Percentiles rank a stretch among this genome's conserved stretches.
These are phyloP conservation scores for Nerophis lumbriciformis DNA, from an alignment of 2,113 vertebrate species.

Conservation along the genomic window DNA sequence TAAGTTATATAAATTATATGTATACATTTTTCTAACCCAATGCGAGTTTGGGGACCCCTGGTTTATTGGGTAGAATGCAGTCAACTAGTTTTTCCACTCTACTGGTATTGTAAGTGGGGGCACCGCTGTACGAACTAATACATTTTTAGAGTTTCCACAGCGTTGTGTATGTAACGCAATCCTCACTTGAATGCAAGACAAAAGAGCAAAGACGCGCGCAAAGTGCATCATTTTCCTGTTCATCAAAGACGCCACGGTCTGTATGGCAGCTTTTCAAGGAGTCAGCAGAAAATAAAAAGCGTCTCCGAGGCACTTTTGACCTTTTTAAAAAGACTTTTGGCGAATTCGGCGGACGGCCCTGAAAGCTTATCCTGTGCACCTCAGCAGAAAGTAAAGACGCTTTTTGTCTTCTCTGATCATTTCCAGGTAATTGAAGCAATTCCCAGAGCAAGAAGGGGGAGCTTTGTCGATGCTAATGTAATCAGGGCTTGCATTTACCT, in stretches of 20 bases:
- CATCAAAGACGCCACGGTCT: constrained; percentile 26
- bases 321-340: constrained; percentile 48
- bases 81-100: too few species aligned
- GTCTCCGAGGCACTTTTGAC: constrained; percentile 46
- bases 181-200: too few species aligned
- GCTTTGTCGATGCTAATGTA: constrained; percentile 73
- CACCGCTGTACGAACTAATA: too few species aligned
- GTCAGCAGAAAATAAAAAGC: constrained; percentile 52
- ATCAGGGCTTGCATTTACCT: constrained; percentile 69
- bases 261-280: constrained; percentile 33
- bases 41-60: too few species aligned
- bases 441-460: constrained; percentile 60
- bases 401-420: constrained; percentile 64
- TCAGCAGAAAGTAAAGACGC: constrained; percentile 68
- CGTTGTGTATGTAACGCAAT: too few species aligned
- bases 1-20: too few species aligned
- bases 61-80: too few species aligned
- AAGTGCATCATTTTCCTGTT: constrained; percentile 35
- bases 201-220: not conserved
- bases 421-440: constrained; percentile 71
- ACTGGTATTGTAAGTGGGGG: too few species aligned
- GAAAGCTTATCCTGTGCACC: constrained; percentile 66
- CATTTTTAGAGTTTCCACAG: too few species aligned
- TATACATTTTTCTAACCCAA: too few species aligned
- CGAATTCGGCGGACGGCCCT: constrained; percentile 56